These are phyloP conservation scores for Sphinx pinastri DNA, from an alignment of 2,888 invertebrate species.

Conservation along the genomic window DNA sequence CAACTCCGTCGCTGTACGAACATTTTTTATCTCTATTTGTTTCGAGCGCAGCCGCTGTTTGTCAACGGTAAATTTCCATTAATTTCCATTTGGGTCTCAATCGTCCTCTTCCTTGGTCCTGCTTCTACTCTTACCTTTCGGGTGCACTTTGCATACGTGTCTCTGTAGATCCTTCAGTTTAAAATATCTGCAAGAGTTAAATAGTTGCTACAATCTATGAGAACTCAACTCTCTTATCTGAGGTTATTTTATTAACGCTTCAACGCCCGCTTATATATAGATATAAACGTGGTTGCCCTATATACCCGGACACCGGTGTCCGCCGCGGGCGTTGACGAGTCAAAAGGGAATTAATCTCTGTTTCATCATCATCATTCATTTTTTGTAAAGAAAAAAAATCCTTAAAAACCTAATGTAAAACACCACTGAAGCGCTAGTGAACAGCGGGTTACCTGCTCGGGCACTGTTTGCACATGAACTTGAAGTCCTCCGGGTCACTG, in stretches of 20 bases:
- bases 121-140: slow-evolving; percentile 39
- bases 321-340: too few relatives aligned
- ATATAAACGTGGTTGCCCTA: too few relatives aligned
- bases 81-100: not conserved
- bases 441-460: slow-evolving; percentile 49
- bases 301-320: too few relatives aligned
- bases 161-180: slow-evolving; percentile 65
- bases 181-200: slow-evolving; percentile 52
- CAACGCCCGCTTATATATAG: too few relatives aligned
- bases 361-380: too few relatives aligned
- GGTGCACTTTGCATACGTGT: slow-evolving; percentile 69
- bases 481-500: slow-evolving; percentile 60
- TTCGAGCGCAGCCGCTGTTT: not conserved
- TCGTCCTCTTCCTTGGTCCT: slow-evolving; percentile 23
- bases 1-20: not conserved
- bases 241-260: too few relatives aligned
- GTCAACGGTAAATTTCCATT: not conserved
- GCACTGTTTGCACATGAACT: slow-evolving; percentile 61
- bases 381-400: too few relatives aligned
- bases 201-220: not conserved
- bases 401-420: too few relatives aligned
- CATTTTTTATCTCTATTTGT: slow-evolving; percentile 8
- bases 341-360: too few relatives aligned
- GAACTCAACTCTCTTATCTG: not conserved
- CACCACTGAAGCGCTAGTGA: too few relatives aligned